Base-by-base conservation (phyloP, 2,888 invertebrate genomes). In the Pinctada fucata region DNA sequence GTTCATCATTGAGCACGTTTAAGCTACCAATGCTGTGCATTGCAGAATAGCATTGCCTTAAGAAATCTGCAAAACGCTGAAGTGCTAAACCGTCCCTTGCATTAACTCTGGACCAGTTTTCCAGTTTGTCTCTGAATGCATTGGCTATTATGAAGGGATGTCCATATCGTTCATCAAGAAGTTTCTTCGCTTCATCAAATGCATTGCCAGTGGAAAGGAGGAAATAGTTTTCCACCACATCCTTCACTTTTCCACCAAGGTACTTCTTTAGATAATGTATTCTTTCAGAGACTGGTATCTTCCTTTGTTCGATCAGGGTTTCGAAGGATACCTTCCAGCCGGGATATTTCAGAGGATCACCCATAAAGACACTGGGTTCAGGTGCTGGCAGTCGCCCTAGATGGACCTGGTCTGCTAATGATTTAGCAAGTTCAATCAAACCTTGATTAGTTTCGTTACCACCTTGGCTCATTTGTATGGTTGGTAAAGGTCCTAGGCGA, bases 61-160 rank as follows among this genome's bases (percentile, higher is more conserved):
- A 45, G 51, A 58, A 45, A 10, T 16, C 48, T 6, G 68, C 47
- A 49, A 13, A 58, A 50, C 48, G 48, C 5, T 48, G 48, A 6
- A 70, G 70, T 48, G 70, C 70, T 1, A 47, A 8, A 8, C 70
- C 72, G 31, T 72, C 72, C n/a, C 47, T 51, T n/a, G 51, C 10
- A n/a, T 8, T 8, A 1, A 72, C 2, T 31, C 47, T 74, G 16
- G 64, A 13, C 48, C 2, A 74, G 0, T n/a, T 47, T 13, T 2
- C 65, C 13, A 77, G 66, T 67, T 67, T 72, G 10, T 72, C 72
- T 16, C 75, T 5, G 72, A 79, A 79, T 13, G 71, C 71, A 13
- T 79, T 71, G 5, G 3, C 52, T 45, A 66, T 31, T 16, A 16
- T 66, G 1, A 2, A 66, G 1, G 2, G 31, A 16, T 66, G 13